Conservation (phyloP, 2,888 invertebrate genomes). For the Protophormia terraenovae region DNA sequence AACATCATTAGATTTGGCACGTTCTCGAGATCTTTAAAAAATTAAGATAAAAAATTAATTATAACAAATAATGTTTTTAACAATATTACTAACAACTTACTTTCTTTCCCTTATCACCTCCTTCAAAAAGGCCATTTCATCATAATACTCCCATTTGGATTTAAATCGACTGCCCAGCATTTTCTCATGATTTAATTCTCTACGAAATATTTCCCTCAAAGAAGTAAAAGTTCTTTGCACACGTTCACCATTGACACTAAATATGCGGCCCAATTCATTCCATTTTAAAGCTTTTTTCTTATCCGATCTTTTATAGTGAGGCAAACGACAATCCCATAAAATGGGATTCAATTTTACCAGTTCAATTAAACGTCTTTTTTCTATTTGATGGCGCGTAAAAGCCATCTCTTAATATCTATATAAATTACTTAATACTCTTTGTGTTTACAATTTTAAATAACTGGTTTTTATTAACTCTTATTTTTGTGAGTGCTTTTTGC, state of each 20-base stretch:
- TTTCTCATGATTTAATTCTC: constrained; percentile 79
- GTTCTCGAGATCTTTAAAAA: constrained; percentile 75
- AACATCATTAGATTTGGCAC: constrained; percentile 70
- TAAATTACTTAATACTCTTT: not conserved
- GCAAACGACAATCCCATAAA: constrained; percentile 79
- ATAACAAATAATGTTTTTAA: not conserved
- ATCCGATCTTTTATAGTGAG: constrained; percentile 79
- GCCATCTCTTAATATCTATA: constrained; percentile 73
- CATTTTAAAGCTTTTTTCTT: constrained; percentile 80
- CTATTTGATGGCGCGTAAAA: constrained; percentile 79
- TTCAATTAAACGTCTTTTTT: constrained; percentile 80
- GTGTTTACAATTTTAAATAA: not conserved
- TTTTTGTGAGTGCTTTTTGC: not conserved
- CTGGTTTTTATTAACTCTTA: constrained; percentile 39
- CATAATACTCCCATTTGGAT: constrained; percentile 80
- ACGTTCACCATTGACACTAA: constrained; percentile 78
- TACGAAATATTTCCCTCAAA: constrained; percentile 78
- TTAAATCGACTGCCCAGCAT: constrained; percentile 78
- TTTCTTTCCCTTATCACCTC: constrained; percentile 79
- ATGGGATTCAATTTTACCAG: constrained; percentile 79
- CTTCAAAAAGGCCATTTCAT: constrained; percentile 79
- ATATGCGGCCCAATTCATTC: constrained; percentile 78
- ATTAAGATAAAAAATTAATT: not conserved
- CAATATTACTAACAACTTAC: constrained; percentile 71
- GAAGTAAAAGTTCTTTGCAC: constrained; percentile 80